These are phyloP conservation scores for Xylota segnis DNA, from an alignment of 2,888 invertebrate genomes.

Conservation along the genomic window DNA sequence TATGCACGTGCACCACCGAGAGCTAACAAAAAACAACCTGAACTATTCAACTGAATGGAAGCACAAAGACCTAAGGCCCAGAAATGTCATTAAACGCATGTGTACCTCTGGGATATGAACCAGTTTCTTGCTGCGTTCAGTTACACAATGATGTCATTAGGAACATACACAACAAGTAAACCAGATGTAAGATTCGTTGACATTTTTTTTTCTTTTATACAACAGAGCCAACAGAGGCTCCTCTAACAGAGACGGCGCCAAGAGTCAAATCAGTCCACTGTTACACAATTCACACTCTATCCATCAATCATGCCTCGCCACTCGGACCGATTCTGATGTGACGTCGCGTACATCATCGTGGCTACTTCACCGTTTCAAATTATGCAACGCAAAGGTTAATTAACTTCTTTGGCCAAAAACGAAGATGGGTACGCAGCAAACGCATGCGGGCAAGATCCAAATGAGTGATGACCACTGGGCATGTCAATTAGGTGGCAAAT, in stretches of 20 bases:
- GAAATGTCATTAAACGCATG: slow-evolving; percentile 61
- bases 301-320: slow-evolving; percentile 46
- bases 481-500: slow-evolving; percentile 64
- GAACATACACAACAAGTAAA: slow-evolving; percentile 31
- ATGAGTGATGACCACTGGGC: slow-evolving; percentile 58
- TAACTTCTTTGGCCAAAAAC: slow-evolving; percentile 33
- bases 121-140: slow-evolving; percentile 41
- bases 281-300: slow-evolving; percentile 53
- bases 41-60: slow-evolving; percentile 13
- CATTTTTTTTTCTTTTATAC: slow-evolving; percentile 3
- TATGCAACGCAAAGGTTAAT: slow-evolving; percentile 61
- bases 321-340: slow-evolving; percentile 19
- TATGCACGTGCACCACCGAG: slow-evolving; percentile 52
- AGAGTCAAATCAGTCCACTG: slow-evolving; percentile 40
- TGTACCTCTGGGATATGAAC: slow-evolving; percentile 50
- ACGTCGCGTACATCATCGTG: neutral
- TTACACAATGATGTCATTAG: slow-evolving; percentile 66
- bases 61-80: slow-evolving; percentile 20
- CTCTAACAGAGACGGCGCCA: slow-evolving; percentile 37
- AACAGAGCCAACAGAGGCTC: slow-evolving; percentile 1
- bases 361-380: slow-evolving; percentile 7
- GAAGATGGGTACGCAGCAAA: neutral
- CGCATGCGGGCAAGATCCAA: slow-evolving; percentile 32
- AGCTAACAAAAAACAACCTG: slow-evolving; percentile 32
- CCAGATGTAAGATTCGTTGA: slow-evolving; percentile 20